These are phyloP conservation scores for Rhopalosiphum padi DNA, from an alignment of 1,140 invertebrate genomes.

Conservation along the genomic window DNA sequence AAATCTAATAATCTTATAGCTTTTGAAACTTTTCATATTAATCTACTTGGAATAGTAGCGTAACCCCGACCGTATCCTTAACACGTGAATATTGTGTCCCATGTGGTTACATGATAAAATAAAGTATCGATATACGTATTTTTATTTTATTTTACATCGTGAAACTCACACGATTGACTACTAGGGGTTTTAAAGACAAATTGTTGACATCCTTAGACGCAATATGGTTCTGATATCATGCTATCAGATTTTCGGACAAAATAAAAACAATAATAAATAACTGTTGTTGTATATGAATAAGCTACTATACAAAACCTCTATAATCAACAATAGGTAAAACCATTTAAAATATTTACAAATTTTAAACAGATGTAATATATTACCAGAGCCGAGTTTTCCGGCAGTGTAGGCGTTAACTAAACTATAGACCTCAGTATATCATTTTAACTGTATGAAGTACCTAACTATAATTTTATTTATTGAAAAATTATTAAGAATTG, in stretches of 20 bases:
- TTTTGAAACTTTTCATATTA: conserved; percentile 29
- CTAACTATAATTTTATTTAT: no score
- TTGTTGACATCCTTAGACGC: background rate
- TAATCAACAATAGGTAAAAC: background rate
- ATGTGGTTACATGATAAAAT: background rate
- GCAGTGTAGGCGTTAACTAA: no score
- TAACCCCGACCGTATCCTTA: background rate
- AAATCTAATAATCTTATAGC: conserved; percentile 18
- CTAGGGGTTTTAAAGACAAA: background rate
- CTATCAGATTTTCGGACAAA: no score
- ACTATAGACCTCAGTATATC: no score
- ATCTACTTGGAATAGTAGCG: background rate
- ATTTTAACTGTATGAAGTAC: no score
- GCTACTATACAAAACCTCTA: background rate
- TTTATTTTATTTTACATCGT: background rate
- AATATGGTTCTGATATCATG: no score
- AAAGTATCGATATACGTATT: background rate
- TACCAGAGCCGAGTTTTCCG: no score
- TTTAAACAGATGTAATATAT: no score
- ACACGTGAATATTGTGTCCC: background rate
- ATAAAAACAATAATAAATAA: background rate
- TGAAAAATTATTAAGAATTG: no score
- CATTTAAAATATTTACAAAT: background rate
- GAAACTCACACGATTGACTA: background rate
- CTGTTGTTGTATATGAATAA: background rate